Evolutionary conservation across 1,140 invertebrate genomes (phyloP).

Genomic region (Vollenhovia emeryi): DNA sequence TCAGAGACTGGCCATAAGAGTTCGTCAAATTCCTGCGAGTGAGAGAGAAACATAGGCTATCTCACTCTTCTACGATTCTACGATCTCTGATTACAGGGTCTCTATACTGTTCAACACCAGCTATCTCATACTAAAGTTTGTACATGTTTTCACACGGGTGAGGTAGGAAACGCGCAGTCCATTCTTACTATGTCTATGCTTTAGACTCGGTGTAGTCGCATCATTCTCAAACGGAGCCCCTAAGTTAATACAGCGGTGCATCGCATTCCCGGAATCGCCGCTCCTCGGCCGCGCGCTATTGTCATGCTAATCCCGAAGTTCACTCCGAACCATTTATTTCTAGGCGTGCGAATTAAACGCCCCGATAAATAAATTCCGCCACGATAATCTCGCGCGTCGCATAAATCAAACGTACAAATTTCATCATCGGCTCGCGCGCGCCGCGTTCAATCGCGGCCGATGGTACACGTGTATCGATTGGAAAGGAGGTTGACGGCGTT

Average conservation of each 20-base stretch:
- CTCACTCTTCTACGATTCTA: too few relatives aligned
- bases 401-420: constrained; percentile 5
- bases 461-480: neutral
- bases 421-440: neutral
- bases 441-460: too few relatives aligned
- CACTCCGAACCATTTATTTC: constrained; percentile 18
- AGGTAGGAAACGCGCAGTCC: too few relatives aligned
- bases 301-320: constrained; percentile 32
- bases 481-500: neutral
- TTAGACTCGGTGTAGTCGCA: too few relatives aligned
- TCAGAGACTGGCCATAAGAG: too few relatives aligned
- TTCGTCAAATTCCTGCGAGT: too few relatives aligned
- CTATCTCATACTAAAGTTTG: too few relatives aligned
- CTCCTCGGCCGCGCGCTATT: constrained; percentile 21
- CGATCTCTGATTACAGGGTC: too few relatives aligned
- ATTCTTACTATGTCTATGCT: too few relatives aligned
- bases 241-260: constrained; percentile 28
- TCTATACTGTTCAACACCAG: too few relatives aligned
- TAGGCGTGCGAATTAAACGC: constrained; percentile 9
- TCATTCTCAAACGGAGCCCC: neutral
- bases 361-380: constrained; percentile 31
- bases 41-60: too few relatives aligned
- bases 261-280: constrained; percentile 35
- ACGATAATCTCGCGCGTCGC: neutral
- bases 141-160: too few relatives aligned